Base-by-base conservation (phyloP, 2,888 invertebrate species). In the Lordiphosa andalusiaca region DNA sequence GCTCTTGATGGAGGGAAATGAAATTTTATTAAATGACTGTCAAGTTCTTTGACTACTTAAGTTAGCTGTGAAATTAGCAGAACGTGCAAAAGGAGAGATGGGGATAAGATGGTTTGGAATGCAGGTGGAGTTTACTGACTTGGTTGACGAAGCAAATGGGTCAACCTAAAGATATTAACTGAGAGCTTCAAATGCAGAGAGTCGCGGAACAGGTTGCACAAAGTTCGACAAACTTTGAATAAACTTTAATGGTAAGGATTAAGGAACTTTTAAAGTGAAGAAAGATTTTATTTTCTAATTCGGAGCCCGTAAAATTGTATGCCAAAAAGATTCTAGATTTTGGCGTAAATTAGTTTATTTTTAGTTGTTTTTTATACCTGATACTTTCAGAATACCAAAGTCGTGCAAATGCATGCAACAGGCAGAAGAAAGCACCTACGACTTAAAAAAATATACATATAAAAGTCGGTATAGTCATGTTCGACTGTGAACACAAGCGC, bases 11-110 rank as follows among this genome's bases (percentile, higher is more conserved):
- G 55, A 60, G 25, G 55, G 33, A 65, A 75, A 77, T 83, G 66
- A 73, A 75, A 73, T 77, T 77, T 83, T 80, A 82, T 83, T 72
- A 75, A 80, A 80, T 60, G 80, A 71, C 71, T 62, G 44, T 57
- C 63, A 74, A 57, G 51, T 47, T 67, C 56, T 61, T 68, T 62
- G 49, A 64, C 64, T 61, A 53, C 67, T 69, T 57, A 51, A 61
- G 56, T 61, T 57, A 23, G 51, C 51, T 51, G 38, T 48, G 41
- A 44, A 44, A 44, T 44, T 44, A 44, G 44, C 30, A 23, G 16
- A 44, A 30, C 30, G 30, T 30, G 30, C 30, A 9, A 30, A 30
- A 7, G 30, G 9, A 30, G 30, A 30, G 30, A 9, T 30, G 30
- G 30, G 30, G 25, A 6, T 56, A 63, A 77, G 71, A 76, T 70